phyloP scores from a whole-genome alignment of 2,888 invertebrate species.

The Machimus rusticus region DNA sequence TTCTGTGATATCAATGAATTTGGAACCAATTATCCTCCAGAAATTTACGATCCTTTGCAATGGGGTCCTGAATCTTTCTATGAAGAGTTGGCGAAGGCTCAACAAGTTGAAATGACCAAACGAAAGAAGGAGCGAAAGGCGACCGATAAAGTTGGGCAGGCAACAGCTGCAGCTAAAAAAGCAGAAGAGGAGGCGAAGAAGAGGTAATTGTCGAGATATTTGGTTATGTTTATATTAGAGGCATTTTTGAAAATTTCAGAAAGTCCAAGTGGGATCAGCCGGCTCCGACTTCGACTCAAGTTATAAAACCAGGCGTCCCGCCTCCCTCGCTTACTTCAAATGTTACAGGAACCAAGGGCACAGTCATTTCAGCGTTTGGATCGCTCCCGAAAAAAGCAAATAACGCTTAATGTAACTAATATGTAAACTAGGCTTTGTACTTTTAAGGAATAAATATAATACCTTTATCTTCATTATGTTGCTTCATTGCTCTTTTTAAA shows the following conservation, averaged over 20 bases:
- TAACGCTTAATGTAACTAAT: background rate
- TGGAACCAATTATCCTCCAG: constrained; percentile 94
- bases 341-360: constrained; percentile 88
- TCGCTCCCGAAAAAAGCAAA: constrained; percentile 81
- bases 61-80: constrained; percentile 93
- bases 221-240: background rate
- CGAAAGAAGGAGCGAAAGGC: constrained; percentile 90
- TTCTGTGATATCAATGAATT: constrained; percentile 95
- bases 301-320: constrained; percentile 66
- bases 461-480: no score
- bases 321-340: constrained; percentile 80
- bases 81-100: constrained; percentile 88
- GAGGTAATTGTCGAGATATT: constrained; percentile 60
- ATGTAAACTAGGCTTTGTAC: background rate
- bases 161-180: constrained; percentile 73
- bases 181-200: constrained; percentile 78
- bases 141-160: constrained; percentile 73
- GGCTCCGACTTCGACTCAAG: constrained; percentile 64
- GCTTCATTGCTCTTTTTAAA: no score
- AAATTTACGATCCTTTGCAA: constrained; percentile 89
- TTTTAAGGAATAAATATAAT: background rate
- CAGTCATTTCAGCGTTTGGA: constrained; percentile 92
- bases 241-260: constrained; percentile 56
- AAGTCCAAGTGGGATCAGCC: constrained; percentile 96
- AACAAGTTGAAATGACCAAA: constrained; percentile 91